Percentiles rank a stretch among this genome's conserved stretches.
phyloP scores from a whole-genome alignment of 2,888 invertebrate genomes.

The Spisula subtruncata region DNA sequence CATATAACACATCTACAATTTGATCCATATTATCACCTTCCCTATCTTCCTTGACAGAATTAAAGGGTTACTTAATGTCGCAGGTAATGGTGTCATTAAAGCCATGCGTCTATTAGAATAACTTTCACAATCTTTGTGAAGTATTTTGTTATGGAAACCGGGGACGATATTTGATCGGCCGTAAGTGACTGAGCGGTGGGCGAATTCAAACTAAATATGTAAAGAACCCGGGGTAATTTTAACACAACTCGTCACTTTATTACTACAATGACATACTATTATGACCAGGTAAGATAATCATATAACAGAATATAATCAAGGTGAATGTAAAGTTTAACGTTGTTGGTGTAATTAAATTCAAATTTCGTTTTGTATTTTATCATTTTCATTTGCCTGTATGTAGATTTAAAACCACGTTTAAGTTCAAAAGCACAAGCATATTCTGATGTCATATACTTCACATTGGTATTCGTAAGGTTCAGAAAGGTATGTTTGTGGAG shows the following conservation, averaged over 20 bases:
- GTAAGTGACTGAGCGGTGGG: neutral
- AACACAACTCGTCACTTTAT: slow-evolving; percentile 33
- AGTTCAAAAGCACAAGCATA: no score
- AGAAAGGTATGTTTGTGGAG: no score
- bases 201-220: neutral
- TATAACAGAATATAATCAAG: slow-evolving; percentile 16
- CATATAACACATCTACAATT: no score
- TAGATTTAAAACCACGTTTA: no score
- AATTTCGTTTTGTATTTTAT: no score
- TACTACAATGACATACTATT: slow-evolving; percentile 39
- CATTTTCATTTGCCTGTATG: no score
- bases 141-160: slow-evolving; percentile 13
- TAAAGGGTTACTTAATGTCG: neutral
- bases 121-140: neutral
- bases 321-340: no score
- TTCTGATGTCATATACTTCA: no score
- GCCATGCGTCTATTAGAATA: neutral
- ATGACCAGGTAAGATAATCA: slow-evolving; percentile 34
- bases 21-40: neutral
- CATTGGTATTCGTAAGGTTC: no score
- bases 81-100: slow-evolving; percentile 10
- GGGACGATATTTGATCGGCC: neutral
- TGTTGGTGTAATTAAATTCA: no score
- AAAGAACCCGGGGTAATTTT: neutral
- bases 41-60: slow-evolving; percentile 1